Conservation (phyloP, 2,888 invertebrate genomes). For the Melieria picta region DNA sequence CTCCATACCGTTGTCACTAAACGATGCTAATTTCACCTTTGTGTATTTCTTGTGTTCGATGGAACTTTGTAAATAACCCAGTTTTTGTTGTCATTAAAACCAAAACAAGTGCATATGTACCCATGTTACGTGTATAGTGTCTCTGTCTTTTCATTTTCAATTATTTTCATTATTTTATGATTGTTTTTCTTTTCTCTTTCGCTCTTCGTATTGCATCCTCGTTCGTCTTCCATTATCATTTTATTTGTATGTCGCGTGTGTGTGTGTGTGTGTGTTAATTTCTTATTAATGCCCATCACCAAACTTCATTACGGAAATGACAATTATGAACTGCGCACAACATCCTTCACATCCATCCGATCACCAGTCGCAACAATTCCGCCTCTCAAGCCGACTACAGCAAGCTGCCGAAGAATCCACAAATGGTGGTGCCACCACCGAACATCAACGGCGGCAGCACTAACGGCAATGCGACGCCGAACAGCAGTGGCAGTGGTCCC, state of each 20-base stretch:
- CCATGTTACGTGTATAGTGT: background rate
- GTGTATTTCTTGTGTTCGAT: conserved; percentile 3
- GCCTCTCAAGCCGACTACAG: conserved; percentile 72
- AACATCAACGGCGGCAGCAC: conserved; percentile 53
- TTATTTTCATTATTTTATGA: conserved; percentile 1
- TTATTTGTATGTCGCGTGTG: conserved; percentile 52
- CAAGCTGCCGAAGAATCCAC: conserved; percentile 65
- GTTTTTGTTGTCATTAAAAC: conserved; percentile 8
- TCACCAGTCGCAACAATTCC: conserved; percentile 70
- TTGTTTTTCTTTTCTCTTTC: background rate
- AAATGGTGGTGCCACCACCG: conserved; percentile 54
- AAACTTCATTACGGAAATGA: conserved; percentile 3
- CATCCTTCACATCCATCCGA: too few relatives aligned
- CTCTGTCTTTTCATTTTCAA: background rate
- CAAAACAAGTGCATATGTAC: background rate
- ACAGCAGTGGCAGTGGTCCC: conserved; percentile 57
- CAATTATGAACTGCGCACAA: too few relatives aligned
- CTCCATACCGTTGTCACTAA: too few relatives aligned
- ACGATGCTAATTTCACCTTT: background rate
- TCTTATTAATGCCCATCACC: conserved; percentile 21
- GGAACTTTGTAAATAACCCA: conserved; percentile 16
- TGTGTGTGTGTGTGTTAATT: conserved; percentile 17
- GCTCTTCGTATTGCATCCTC: conserved; percentile 45
- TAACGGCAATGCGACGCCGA: conserved; percentile 52
- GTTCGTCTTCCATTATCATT: conserved; percentile 5